Percentiles rank a stretch among this genome's conserved stretches.
Conservation (phyloP, 37 sponge, comb jelly and placozoan species). For the Corticium candelabrum region DNA sequence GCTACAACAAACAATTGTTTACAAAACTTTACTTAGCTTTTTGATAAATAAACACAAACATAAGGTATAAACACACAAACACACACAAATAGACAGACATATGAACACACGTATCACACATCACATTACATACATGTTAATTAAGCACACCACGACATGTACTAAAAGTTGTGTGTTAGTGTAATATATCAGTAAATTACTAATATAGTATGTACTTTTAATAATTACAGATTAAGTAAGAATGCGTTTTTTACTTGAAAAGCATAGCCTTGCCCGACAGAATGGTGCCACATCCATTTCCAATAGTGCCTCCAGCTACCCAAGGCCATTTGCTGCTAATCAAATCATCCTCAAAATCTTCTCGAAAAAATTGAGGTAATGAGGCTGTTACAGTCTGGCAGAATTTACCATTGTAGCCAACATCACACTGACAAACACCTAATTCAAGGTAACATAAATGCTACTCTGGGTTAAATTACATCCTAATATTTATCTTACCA, state of each 20-base stretch:
- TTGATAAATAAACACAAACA: no score
- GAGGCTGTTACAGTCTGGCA: background rate
- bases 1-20: background rate
- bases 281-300: background rate
- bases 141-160: no score
- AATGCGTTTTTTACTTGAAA: background rate
- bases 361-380: background rate
- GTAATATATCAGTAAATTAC: no score
- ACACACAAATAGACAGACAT: no score
- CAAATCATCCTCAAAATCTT: background rate
- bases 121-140: no score
- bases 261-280: background rate
- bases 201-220: no score
- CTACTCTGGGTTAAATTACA: background rate
- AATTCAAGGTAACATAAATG: background rate
- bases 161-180: no score
- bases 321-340: background rate
- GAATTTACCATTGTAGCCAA: background rate
- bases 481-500: background rate
- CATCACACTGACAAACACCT: background rate
- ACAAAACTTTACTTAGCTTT: background rate
- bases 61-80: no score
- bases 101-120: no score
- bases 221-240: no score
- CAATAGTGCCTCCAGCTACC: background rate